These are phyloP conservation scores for Metallyticus violacea DNA, from an alignment of 2,888 invertebrate genomes.

Conservation along the genomic window DNA sequence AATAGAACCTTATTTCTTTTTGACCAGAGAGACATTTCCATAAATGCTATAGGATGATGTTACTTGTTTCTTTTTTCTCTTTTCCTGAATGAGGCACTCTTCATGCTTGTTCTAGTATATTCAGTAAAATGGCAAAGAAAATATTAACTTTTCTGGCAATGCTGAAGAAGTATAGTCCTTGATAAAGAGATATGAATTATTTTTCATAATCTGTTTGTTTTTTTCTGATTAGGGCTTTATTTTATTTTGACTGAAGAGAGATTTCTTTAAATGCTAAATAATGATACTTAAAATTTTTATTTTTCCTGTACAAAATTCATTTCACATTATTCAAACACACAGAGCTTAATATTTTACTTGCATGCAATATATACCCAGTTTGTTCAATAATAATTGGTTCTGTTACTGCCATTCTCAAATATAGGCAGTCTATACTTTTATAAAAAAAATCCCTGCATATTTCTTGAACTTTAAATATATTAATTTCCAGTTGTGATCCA, in stretches of 20 bases:
- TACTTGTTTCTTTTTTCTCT: too few relatives aligned
- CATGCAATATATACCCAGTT: neutral
- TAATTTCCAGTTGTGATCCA: neutral
- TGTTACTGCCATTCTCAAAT: neutral
- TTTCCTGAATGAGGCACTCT: too few relatives aligned
- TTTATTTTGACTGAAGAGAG: neutral
- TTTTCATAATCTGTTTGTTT: too few relatives aligned
- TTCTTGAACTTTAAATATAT: neutral
- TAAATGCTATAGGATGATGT: neutral
- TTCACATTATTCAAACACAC: neutral
- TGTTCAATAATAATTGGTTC: neutral
- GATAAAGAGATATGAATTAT: too few relatives aligned
- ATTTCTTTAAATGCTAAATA: neutral
- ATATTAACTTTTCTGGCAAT: too few relatives aligned
- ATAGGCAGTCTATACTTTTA: neutral
- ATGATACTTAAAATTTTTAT: neutral
- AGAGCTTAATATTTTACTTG: neutral
- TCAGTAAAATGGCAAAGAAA: too few relatives aligned
- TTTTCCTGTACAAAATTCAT: neutral
- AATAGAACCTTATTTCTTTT: neutral
- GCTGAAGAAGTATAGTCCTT: too few relatives aligned
- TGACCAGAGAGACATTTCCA: neutral
- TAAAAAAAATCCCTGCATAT: neutral
- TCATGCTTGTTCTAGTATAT: too few relatives aligned
- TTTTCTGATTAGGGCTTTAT: neutral